Evolutionary conservation across 2,113 vertebrate species (phyloP), one percentile per base, ranked within the genome.

Genomic region (Butastur rufipennis): DNA sequence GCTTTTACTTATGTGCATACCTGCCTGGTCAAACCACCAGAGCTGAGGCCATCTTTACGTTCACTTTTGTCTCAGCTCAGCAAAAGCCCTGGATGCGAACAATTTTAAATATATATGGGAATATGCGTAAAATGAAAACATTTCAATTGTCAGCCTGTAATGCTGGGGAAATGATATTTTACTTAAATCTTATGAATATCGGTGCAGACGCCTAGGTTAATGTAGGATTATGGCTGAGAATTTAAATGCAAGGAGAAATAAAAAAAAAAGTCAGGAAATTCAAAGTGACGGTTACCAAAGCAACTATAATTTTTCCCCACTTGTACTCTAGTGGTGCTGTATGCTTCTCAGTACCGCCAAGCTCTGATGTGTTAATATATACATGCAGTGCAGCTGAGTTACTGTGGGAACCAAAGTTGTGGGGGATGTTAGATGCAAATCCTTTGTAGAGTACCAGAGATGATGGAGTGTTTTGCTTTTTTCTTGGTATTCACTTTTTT

Each of bases 241-340:
- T 89, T 58, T 70, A 59, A 95, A 66, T 73, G 34, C 20, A 68
- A 81, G 78, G 12, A 84, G 36, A 12, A 10, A 34, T 32, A 32
- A 21, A 56, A 42, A 66, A 77, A 77, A 32, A 79, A 42, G 21
- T n/a, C 40, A 47, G 65, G 42, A 86, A 86, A 68, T 63, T 74
- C 59, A 17, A 73, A 94, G 63, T 61, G 52, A 29, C 73, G 86
- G 88, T 97, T 97, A 93, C 96, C 81, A 93, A 88, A 97, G 95
- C 86, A 96, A 91, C 92, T 86, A 31, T n/a, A 77, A 89, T 80
- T 85, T 77, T 82, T 90, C 58, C 13, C 21, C 8, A 23, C 22
- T 92, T 75, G 27, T 52, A 9, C 56, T 91, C 16, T 13, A 47
- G 52, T 32, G 48, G 47, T 67, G 34, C 61, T 95, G 43, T 21